Base-by-base conservation (phyloP, 1,140 invertebrate species). In the Lycorma delicatula region DNA sequence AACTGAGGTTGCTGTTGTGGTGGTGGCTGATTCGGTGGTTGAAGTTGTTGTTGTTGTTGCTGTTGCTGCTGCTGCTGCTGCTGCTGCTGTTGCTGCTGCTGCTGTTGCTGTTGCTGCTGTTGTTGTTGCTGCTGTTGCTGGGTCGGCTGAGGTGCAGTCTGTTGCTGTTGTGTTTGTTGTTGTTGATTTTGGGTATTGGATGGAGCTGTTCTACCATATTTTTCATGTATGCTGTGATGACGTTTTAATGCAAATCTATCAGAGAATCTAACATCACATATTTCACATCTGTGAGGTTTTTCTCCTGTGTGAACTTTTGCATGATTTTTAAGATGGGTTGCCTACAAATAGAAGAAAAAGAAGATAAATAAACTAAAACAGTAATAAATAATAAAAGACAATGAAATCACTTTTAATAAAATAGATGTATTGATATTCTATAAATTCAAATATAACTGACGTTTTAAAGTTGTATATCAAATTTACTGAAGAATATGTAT, bases 271-370 rank as follows among this genome's bases (percentile, higher is more conserved):
- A 89, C 88, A 36, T 85, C 85, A 66, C 89, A 91, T 62, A 91
- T 90, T 68, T 90, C 87, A 71, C 88, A 91, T 18, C 67, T 64
- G 53, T 68, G 65, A 13, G 72, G 72, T 53, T 71, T 72, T 56
- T 72, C 72, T 22, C 71, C 72, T 3, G 72, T 71, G 46, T 73
- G 71, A 20, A 73, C 65, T 69, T 89, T 90, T 18, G 85, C 85
- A 62, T 91, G 87, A 72, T 90, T 90, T 69, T 90, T 89, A 23
- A 90, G 73, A 73, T 91, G 87, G n/a, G 87, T 89, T 1, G 87
- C 87, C 73, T 44, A 22, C 23, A n/a, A n/a, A n/a, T n/a, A n/a
- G n/a, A n/a, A n/a, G n/a, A n/a, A n/a, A n/a, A n/a, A n/a, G n/a
- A n/a, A n/a, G n/a, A n/a, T n/a, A n/a, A n/a, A n/a, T n/a, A n/a